Conservation (phyloP, 2,888 invertebrate species). For the Pemphredon lugubris region DNA sequence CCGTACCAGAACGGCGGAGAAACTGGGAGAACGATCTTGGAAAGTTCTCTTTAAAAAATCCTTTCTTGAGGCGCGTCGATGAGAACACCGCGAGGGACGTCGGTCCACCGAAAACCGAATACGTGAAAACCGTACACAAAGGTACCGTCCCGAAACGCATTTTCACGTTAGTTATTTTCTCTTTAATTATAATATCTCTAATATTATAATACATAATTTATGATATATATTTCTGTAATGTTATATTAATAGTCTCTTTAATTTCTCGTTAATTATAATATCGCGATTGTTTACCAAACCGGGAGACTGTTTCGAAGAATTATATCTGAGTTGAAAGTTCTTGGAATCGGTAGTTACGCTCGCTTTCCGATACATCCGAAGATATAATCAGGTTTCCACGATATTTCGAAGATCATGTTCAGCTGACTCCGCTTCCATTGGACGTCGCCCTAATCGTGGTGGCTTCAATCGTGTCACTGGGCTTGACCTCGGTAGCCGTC, state of each 20-base stretch:
- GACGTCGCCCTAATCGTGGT: constrained; percentile 76
- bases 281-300: too few species aligned
- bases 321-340: too few species aligned
- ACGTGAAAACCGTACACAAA: constrained; percentile 69
- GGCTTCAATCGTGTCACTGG: constrained; percentile 75
- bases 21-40: constrained; percentile 38
- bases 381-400: too few species aligned
- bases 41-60: constrained; percentile 47
- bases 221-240: too few species aligned
- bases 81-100: constrained; percentile 35
- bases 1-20: constrained; percentile 56
- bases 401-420: too few species aligned
- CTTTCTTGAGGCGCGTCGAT: constrained; percentile 31
- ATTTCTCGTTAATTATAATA: too few species aligned
- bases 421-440: constrained; percentile 66
- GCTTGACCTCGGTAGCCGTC: constrained; percentile 73
- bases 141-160: too few species aligned
- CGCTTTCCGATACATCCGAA: too few species aligned
- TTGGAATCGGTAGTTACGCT: too few species aligned
- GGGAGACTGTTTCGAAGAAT: too few species aligned
- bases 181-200: neutral
- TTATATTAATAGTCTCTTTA: too few species aligned
- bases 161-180: neutral
- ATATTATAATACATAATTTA: too few species aligned
- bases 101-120: constrained; percentile 66